These are phyloP conservation scores for Microtus ochrogaster DNA, from an alignment of 2,113 vertebrate genomes.

Conservation along the genomic window DNA sequence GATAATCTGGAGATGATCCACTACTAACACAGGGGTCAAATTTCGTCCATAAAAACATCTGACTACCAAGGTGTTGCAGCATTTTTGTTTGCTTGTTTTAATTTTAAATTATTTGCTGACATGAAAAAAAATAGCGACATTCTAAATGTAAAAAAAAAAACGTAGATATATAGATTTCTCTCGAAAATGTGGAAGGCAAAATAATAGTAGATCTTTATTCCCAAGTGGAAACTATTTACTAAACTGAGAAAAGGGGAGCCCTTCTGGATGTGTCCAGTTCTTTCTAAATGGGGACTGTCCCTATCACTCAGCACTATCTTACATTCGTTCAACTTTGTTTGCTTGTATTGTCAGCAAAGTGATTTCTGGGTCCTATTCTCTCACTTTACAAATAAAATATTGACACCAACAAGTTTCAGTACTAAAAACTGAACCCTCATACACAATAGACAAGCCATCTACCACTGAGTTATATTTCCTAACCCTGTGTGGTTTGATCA, in stretches of 20 bases:
- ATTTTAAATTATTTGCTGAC: not conserved
- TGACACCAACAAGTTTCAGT: not conserved
- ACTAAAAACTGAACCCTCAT: not conserved
- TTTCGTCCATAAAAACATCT: not conserved
- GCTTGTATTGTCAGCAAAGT: not conserved
- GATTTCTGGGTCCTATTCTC: not conserved
- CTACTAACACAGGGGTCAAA: not conserved
- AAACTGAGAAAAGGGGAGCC: not conserved
- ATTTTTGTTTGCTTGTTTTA: not conserved
- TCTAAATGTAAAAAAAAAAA: not conserved
- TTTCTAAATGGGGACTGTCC: not conserved
- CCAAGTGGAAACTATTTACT: not conserved
- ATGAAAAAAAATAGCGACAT: conserved; percentile 10
- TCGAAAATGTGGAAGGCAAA: not conserved
- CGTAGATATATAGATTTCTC: not conserved
- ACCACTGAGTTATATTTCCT: not conserved
- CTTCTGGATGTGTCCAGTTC: not conserved
- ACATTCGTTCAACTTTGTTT: not conserved
- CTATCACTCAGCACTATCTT: not conserved
- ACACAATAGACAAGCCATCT: not conserved
- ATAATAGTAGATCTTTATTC: not conserved
- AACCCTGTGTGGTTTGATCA: not conserved
- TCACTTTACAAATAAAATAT: not conserved
- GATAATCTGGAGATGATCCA: not conserved
- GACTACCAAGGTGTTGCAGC: not conserved